Percentiles rank a stretch among this genome's conserved stretches.
These are phyloP conservation scores for Zapus hudsonius DNA, from an alignment of 2,113 vertebrate genomes.

Conservation along the genomic window DNA sequence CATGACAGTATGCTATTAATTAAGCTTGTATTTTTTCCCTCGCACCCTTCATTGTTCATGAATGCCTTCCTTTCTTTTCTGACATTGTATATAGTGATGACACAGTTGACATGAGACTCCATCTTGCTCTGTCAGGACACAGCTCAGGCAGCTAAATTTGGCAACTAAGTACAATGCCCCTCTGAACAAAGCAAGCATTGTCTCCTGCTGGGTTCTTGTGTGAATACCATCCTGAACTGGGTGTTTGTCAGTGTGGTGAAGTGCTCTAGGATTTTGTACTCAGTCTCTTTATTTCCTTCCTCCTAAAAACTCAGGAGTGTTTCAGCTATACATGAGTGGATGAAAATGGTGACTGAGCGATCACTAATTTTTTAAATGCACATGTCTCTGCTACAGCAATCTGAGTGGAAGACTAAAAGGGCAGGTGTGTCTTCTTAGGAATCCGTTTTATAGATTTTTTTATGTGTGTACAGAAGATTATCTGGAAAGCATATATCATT, in stretches of 20 bases:
- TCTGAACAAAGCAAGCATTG: not conserved
- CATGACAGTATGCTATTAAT: too few relatives aligned
- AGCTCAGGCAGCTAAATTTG: not conserved
- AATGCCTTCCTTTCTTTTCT: not conserved
- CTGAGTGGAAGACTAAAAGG: not conserved
- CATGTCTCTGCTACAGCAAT: not conserved
- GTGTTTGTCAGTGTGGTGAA: not conserved
- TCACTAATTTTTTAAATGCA: slow-evolving; percentile 8
- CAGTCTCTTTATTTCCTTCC: not conserved
- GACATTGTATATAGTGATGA: too few relatives aligned
- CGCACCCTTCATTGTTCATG: too few relatives aligned
- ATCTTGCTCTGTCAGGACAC: not conserved
- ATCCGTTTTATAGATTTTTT: not conserved
- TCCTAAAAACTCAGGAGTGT: not conserved
- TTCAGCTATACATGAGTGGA: not conserved
- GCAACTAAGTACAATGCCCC: not conserved
- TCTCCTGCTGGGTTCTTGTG: not conserved
- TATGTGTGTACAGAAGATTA: not conserved
- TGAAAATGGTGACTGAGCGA: not conserved
- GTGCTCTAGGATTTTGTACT: not conserved
- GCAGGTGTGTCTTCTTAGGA: not conserved
- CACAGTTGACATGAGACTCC: not conserved
- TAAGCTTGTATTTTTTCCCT: not conserved
- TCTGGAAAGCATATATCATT: not conserved
- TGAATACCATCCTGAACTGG: not conserved